Conservation (phyloP, 2,888 invertebrate species). For the Syrphus vitripennis region DNA sequence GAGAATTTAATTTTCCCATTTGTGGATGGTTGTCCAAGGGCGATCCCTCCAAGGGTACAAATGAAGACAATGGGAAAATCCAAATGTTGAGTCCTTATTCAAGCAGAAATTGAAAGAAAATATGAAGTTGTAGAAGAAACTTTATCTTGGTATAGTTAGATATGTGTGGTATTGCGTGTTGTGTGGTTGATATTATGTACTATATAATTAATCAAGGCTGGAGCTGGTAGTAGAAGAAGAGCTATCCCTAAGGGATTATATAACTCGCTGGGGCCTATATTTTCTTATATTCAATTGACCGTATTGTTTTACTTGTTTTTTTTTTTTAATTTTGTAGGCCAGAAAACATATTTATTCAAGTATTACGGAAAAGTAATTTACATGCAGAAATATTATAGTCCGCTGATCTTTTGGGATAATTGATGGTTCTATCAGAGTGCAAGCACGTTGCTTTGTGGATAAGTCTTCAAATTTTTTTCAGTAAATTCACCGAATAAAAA, state of each 20-base stretch:
- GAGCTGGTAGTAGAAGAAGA: neutral
- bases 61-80: slow-evolving; percentile 48
- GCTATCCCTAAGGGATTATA: neutral
- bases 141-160: neutral
- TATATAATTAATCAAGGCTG: neutral
- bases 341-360: too few relatives aligned
- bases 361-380: too few relatives aligned
- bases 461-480: too few relatives aligned
- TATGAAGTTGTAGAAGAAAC: slow-evolving; percentile 42
- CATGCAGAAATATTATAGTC: too few relatives aligned
- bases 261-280: neutral
- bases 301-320: neutral
- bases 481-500: too few relatives aligned
- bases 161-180: neutral
- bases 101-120: slow-evolving; percentile 65
- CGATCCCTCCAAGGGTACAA: too few relatives aligned
- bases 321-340: too few relatives aligned
- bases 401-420: too few relatives aligned
- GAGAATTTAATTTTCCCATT: slow-evolving; percentile 41
- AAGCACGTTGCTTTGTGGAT: too few relatives aligned
- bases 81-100: slow-evolving; percentile 40
- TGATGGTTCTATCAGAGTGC: too few relatives aligned
- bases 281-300: neutral
- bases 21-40: neutral
- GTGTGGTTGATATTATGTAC: too few relatives aligned